Evolutionary conservation across 2,797 vertebrate species (phyloP).

Genomic region (Lacerta viridis): DNA sequence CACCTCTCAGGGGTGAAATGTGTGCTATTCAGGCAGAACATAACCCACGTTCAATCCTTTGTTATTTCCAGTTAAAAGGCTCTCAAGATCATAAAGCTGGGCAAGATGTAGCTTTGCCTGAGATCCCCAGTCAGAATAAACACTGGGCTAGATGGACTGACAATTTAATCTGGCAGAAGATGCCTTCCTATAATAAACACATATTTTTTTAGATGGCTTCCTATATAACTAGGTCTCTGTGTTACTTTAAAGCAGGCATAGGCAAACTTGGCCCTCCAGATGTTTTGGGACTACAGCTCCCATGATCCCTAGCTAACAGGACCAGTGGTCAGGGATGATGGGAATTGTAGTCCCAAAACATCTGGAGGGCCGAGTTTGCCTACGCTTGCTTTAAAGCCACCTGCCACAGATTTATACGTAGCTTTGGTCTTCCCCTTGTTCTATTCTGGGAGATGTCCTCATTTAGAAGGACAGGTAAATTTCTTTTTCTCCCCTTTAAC

Average conservation of each 20-base stretch:
- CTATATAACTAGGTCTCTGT: too few relatives aligned
- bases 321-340: too few relatives aligned
- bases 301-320: too few relatives aligned
- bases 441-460: background rate
- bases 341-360: too few relatives aligned
- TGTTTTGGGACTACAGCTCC: too few relatives aligned
- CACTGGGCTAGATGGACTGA: background rate
- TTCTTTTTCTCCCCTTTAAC: background rate
- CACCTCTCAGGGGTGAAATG: too few relatives aligned
- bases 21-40: background rate
- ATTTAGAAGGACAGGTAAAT: background rate
- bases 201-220: too few relatives aligned
- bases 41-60: background rate
- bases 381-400: too few relatives aligned
- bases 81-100: background rate
- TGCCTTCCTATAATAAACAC: background rate
- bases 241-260: too few relatives aligned
- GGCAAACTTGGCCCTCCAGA: too few relatives aligned
- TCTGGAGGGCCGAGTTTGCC: too few relatives aligned
- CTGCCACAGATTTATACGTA: background rate
- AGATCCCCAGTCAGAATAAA: background rate
- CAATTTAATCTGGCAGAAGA: background rate
- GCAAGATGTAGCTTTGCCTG: background rate
- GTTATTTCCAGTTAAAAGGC: background rate
- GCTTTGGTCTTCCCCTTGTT: too few relatives aligned